phyloP scores from a whole-genome alignment of 2,888 invertebrate species.

The Aspidiotus rigidus region DNA sequence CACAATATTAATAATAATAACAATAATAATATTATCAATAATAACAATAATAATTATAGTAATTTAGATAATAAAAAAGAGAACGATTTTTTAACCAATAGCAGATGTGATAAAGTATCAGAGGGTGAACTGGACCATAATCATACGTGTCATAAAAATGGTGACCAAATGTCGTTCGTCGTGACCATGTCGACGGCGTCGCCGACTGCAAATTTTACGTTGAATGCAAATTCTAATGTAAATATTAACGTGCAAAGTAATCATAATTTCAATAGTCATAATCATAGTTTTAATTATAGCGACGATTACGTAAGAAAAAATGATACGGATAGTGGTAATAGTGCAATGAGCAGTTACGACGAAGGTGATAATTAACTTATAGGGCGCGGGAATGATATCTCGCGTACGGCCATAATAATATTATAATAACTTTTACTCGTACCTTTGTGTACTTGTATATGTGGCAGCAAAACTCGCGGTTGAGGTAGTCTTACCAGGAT shows the following conservation, averaged over 20 bases:
- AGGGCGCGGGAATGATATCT: too few species aligned
- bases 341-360: constrained; percentile 17
- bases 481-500: too few species aligned
- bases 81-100: constrained; percentile 12
- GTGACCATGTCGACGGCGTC: too few species aligned
- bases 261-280: constrained; percentile 18
- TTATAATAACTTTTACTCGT: too few species aligned
- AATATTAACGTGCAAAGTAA: constrained; percentile 24
- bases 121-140: constrained; percentile 9
- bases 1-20: constrained; percentile 9
- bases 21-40: constrained; percentile 8
- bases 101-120: constrained; percentile 23
- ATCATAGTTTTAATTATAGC: constrained; percentile 27
- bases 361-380: constrained; percentile 13
- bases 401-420: too few species aligned
- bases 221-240: constrained; percentile 19
- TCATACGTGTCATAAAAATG: not conserved
- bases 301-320: constrained; percentile 25
- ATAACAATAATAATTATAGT: constrained; percentile 5
- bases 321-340: constrained; percentile 17
- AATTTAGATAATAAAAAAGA: constrained; percentile 10
- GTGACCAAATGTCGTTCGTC: too few species aligned
- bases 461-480: too few species aligned
- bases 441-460: too few species aligned
- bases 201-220: constrained; percentile 5